Percentiles rank a stretch among this genome's conserved stretches.
These are phyloP conservation scores for Gadus chalcogrammus DNA, from an alignment of 2,113 vertebrate genomes.

Conservation along the genomic window DNA sequence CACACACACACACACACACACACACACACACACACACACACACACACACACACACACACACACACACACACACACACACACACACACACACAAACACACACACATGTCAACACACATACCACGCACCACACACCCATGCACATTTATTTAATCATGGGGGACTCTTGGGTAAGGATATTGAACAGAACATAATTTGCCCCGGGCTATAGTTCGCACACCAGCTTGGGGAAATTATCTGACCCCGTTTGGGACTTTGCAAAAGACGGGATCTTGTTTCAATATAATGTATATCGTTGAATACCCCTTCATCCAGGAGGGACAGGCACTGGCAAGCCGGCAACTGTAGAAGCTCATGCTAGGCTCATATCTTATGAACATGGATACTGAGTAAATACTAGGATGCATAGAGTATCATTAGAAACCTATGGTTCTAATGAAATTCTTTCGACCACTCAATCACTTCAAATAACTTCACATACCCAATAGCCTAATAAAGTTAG, in stretches of 20 bases:
- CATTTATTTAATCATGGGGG: slow-evolving; percentile 3
- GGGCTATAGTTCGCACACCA: slow-evolving; percentile 24
- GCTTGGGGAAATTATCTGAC: slow-evolving; percentile 25
- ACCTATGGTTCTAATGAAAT: no score
- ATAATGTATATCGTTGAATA: slow-evolving; percentile 15
- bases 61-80: slow-evolving; percentile 8
- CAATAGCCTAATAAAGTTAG: no score
- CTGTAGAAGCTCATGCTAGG: no score
- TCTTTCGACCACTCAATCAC: no score
- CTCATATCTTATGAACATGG: no score
- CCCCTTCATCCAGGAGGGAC: slow-evolving; percentile 9
- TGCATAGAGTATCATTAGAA: no score
- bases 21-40: slow-evolving; percentile 15
- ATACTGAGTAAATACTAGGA: no score
- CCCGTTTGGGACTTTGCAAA: slow-evolving; percentile 29
- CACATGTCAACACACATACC: neutral
- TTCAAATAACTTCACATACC: no score
- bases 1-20: slow-evolving; percentile 8
- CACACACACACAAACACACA: slow-evolving; percentile 17
- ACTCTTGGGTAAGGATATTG: slow-evolving; percentile 21
- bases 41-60: slow-evolving; percentile 18
- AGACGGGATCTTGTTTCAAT: slow-evolving; percentile 31
- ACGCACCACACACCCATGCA: neutral
- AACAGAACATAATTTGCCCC: slow-evolving; percentile 33
- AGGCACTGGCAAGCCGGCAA: neutral